phyloP scores from a whole-genome alignment of 2,113 vertebrate genomes.

The Scartelaos histophorus region DNA sequence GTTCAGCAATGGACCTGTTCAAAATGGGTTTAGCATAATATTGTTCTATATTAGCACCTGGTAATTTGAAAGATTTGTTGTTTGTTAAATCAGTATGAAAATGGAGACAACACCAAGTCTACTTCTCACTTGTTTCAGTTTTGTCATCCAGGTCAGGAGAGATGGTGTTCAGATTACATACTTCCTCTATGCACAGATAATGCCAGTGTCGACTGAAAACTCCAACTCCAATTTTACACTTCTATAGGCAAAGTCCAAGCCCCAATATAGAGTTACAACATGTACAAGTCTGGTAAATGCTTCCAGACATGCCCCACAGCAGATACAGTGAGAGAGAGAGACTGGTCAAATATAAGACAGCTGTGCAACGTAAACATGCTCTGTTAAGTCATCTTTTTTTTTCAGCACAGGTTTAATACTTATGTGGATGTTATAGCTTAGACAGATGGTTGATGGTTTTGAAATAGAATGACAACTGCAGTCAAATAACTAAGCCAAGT shows the following conservation, averaged over 20 bases:
- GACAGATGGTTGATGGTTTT: not conserved
- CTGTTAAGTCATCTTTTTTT: not conserved
- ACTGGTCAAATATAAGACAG: slow-evolving; percentile 22
- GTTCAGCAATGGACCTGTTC: too few species aligned
- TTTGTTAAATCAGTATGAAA: too few species aligned
- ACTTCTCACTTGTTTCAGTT: too few species aligned
- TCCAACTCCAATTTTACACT: slow-evolving; percentile 5
- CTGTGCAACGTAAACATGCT: slow-evolving; percentile 24
- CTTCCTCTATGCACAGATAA: too few species aligned
- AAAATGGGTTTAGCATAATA: too few species aligned
- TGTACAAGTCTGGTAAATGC: slow-evolving; percentile 25
- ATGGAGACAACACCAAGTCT: too few species aligned
- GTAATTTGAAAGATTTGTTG: too few species aligned
- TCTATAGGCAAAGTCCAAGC: slow-evolving; percentile 26
- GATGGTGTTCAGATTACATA: too few species aligned
- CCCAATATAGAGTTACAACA: slow-evolving; percentile 35
- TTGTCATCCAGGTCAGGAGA: too few species aligned
- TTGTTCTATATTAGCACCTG: too few species aligned
- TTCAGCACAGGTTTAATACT: not conserved
- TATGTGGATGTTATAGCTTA: not conserved
- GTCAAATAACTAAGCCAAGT: not conserved
- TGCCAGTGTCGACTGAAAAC: too few species aligned
- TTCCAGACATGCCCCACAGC: slow-evolving; percentile 37
- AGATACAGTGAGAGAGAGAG: not conserved
- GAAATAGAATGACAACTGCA: not conserved